phyloP scores from a whole-genome alignment of 2,113 vertebrate species.

The Lophius piscatorius region DNA sequence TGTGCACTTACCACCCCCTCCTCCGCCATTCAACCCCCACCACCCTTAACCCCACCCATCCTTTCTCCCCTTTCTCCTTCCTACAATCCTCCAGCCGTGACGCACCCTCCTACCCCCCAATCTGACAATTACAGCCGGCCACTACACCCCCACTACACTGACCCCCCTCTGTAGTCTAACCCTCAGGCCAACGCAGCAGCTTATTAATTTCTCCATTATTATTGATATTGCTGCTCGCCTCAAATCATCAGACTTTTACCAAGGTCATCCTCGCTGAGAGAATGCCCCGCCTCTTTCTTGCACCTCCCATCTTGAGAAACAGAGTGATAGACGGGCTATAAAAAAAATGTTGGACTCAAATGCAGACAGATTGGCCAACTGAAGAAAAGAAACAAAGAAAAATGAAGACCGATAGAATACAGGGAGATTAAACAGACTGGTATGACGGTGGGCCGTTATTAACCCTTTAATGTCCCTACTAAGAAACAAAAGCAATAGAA shows the following conservation, averaged over 20 bases:
- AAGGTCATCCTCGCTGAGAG: slow-evolving; percentile 75
- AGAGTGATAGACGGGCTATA: slow-evolving; percentile 47
- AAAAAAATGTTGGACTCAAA: slow-evolving; percentile 38
- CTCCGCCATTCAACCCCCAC: slow-evolving; percentile 6
- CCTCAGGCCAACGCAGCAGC: slow-evolving; percentile 67
- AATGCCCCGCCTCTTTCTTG: slow-evolving; percentile 39
- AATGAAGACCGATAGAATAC: slow-evolving; percentile 3
- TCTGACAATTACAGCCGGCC: slow-evolving; percentile 29
- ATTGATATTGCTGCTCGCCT: slow-evolving; percentile 74
- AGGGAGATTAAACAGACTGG: slow-evolving; percentile 6
- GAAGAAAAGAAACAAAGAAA: slow-evolving; percentile 44
- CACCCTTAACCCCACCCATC: slow-evolving; percentile 25
- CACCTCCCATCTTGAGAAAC: slow-evolving; percentile 47
- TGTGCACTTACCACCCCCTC: slow-evolving; percentile 71
- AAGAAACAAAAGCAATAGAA: no score
- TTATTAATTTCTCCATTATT: slow-evolving; percentile 82
- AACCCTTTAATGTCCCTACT: no score
- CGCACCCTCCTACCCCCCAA: slow-evolving; percentile 3
- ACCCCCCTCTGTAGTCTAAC: slow-evolving; percentile 46
- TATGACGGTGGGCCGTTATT: no score
- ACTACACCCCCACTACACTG: slow-evolving; percentile 20
- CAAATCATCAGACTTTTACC: slow-evolving; percentile 75
- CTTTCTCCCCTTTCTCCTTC: slow-evolving; percentile 35
- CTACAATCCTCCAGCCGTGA: slow-evolving; percentile 25
- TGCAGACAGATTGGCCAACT: slow-evolving; percentile 22